Conservation (phyloP, 2,888 invertebrate species). For the Synergus japonicus region DNA sequence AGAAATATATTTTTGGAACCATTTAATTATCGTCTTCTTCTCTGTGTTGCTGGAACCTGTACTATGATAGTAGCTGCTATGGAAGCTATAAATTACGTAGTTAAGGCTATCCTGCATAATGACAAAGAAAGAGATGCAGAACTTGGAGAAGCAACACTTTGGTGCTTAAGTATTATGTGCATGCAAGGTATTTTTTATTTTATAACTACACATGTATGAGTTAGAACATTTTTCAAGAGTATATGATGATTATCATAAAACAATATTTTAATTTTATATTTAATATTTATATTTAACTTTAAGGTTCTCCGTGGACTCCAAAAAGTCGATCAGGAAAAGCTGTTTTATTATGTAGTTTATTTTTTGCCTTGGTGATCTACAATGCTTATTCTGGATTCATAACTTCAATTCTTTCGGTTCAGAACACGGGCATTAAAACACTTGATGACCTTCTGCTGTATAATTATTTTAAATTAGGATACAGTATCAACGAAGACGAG, state of each 20-base stretch:
- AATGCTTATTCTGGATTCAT: slow-evolving; percentile 84
- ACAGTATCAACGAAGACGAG: slow-evolving; percentile 82
- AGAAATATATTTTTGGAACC: slow-evolving; percentile 83
- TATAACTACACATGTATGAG: no score
- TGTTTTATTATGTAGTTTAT: slow-evolving; percentile 80
- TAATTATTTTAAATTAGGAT: slow-evolving; percentile 81
- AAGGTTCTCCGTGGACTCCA: slow-evolving; percentile 82
- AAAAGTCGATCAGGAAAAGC: slow-evolving; percentile 80
- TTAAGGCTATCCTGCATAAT: slow-evolving; percentile 67
- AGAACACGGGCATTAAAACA: slow-evolving; percentile 79
- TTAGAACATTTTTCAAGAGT: neutral
- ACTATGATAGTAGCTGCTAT: slow-evolving; percentile 79
- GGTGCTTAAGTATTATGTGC: slow-evolving; percentile 82
- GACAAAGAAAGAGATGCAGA: slow-evolving; percentile 69
- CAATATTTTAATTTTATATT: no score
- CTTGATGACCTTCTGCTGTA: slow-evolving; percentile 81
- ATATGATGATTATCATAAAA: neutral
- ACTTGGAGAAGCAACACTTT: slow-evolving; percentile 80
- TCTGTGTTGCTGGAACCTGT: slow-evolving; percentile 79
- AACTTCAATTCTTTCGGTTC: slow-evolving; percentile 83
- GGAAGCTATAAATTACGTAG: slow-evolving; percentile 77
- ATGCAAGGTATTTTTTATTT: slow-evolving; percentile 80
- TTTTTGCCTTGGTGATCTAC: slow-evolving; percentile 82
- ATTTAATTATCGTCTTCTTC: slow-evolving; percentile 80
- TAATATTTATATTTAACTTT: slow-evolving; percentile 46